Percentiles rank a stretch among this genome's conserved stretches.
These are phyloP conservation scores for Epirrita christyi DNA, from an alignment of 2,888 invertebrate species.

Conservation along the genomic window DNA sequence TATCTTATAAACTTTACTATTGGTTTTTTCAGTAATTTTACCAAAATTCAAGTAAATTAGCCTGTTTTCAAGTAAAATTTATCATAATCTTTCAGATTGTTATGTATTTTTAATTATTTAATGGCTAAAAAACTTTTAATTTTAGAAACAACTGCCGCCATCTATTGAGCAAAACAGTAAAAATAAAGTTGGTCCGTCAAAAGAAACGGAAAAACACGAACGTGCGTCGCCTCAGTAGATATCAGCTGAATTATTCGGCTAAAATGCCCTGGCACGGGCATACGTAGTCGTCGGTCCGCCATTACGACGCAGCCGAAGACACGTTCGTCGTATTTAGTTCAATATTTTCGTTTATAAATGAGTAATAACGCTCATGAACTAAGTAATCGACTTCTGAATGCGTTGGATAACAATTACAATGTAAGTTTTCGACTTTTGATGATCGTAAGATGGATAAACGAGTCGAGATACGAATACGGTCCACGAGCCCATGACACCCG, in stretches of 20 bases:
- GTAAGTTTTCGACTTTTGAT: constrained; percentile 90
- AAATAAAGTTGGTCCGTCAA: constrained; percentile 71
- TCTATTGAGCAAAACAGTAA: constrained; percentile 52
- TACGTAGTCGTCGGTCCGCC: constrained; percentile 86
- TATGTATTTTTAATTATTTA: background rate
- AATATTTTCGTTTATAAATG: constrained; percentile 89
- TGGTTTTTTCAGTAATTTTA: background rate
- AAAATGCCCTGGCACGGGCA: constrained; percentile 86
- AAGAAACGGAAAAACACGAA: constrained; percentile 85
- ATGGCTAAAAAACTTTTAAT: background rate
- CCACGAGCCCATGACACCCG: constrained; percentile 83
- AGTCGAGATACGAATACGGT: constrained; percentile 78
- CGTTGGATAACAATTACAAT: constrained; percentile 98
- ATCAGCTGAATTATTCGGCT: constrained; percentile 86
- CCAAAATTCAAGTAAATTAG: background rate
- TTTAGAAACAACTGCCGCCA: constrained; percentile 45
- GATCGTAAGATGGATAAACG: constrained; percentile 69
- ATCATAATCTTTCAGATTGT: background rate
- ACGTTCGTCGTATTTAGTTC: constrained; percentile 86
- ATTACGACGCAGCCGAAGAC: constrained; percentile 85
- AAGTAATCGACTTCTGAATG: constrained; percentile 97
- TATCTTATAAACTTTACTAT: background rate
- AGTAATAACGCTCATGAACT: constrained; percentile 94
- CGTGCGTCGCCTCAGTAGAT: constrained; percentile 83
- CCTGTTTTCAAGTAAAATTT: background rate